A percentile compares a stretch with the other conserved stretches of the same genome.
Conservation (phyloP, 2,888 invertebrate genomes). For the Cremastinae sp. region DNA sequence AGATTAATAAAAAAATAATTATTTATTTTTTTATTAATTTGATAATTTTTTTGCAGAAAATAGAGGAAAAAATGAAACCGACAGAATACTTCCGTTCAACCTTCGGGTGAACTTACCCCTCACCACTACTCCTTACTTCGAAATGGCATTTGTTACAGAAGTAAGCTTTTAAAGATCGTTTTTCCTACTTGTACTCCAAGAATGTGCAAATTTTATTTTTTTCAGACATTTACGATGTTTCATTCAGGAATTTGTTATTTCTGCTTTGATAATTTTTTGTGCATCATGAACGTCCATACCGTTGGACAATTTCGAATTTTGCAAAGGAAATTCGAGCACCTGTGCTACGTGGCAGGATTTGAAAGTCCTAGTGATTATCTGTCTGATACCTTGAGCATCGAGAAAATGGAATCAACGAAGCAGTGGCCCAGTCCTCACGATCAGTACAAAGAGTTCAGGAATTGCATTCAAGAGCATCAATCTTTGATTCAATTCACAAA, state of each 20-base stretch:
- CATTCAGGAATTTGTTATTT: constrained; percentile 63
- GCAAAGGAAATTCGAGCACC: constrained; percentile 53
- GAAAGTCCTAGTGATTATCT: neutral
- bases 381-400: neutral
- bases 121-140: constrained; percentile 64
- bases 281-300: constrained; percentile 64
- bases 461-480: constrained; percentile 60
- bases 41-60: constrained; percentile 51
- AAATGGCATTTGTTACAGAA: constrained; percentile 63
- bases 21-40: neutral
- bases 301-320: constrained; percentile 67
- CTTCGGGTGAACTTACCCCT: constrained; percentile 62
- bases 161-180: constrained; percentile 40
- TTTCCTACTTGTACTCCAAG: too few species aligned
- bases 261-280: constrained; percentile 68
- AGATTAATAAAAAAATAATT: neutral
- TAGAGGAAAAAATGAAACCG: constrained; percentile 57
- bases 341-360: constrained; percentile 31
- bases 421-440: neutral
- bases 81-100: constrained; percentile 61
- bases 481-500: constrained; percentile 60
- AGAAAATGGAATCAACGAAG: neutral
- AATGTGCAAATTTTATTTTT: neutral
- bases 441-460: constrained; percentile 34
- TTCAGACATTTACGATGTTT: constrained; percentile 56